These are phyloP conservation scores for Dreissena rostriformis DNA, from an alignment of 1,140 invertebrate species.

Conservation along the genomic window DNA sequence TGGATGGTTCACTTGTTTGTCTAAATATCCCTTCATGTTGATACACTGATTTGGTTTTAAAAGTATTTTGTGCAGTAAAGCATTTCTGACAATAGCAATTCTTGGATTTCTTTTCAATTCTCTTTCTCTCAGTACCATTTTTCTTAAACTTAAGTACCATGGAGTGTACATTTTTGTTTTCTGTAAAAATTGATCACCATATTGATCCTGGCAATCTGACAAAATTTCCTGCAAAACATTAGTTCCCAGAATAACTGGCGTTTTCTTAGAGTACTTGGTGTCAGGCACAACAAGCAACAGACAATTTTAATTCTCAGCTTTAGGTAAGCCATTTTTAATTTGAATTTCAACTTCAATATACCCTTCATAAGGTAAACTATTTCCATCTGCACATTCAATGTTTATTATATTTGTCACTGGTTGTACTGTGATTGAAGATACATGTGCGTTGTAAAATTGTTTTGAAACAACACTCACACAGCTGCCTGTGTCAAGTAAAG, in stretches of 20 bases:
- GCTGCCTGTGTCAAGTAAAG: conserved; percentile 37
- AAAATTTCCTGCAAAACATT: conserved; percentile 13
- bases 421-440: conserved; percentile 16
- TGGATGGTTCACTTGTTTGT: too few species aligned
- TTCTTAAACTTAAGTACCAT: too few species aligned
- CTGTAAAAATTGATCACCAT: too few species aligned
- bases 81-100: too few species aligned
- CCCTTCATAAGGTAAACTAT: conserved; percentile 27
- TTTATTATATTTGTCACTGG: conserved; percentile 34
- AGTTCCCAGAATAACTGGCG: conserved; percentile 36
- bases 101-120: too few species aligned
- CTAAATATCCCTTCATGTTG: too few species aligned
- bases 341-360: conserved; percentile 18
- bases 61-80: too few species aligned
- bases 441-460: conserved; percentile 11
- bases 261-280: conserved; percentile 31
- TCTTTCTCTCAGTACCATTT: too few species aligned
- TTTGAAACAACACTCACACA: conserved; percentile 42
- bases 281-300: conserved; percentile 31
- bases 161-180: too few species aligned
- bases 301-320: not conserved
- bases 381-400: conserved; percentile 59
- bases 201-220: too few species aligned
- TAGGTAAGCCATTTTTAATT: conserved; percentile 4
- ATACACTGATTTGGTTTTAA: too few species aligned